Base-by-base conservation (phyloP, 1,140 invertebrate genomes). In the Drosophila gunungcola region DNA sequence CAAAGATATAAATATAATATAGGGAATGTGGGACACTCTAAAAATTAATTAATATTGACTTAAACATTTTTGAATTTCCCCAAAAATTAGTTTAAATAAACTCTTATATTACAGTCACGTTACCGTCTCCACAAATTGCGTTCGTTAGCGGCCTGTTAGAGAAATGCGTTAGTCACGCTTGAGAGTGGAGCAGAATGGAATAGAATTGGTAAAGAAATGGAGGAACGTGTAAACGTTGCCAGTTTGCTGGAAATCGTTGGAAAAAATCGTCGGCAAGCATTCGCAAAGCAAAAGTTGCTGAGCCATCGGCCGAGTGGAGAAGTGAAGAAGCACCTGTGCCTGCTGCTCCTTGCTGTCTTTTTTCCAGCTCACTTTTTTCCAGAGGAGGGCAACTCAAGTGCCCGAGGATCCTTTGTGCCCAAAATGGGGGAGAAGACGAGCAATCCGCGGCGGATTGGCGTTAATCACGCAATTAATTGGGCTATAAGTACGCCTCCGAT, bases 381-480 rank as follows among this genome's bases (percentile, higher is more conserved):
- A 45, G 55, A 36, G 58, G 65, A 36, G 48, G 68, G 16, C 16
- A 58, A 27, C 39, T 86, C 73, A 82, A 88, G 82, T 85, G 82
- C 49, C 52, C 60, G 12, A 41, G 52, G 34, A 57, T 65, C 57
- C 45, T 48, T 73, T 64, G 39, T 54, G 9, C 5, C 32, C 32
- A 1, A 5, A 21, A 4, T 10, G 21, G 7, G 16, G 43, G 43
- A 46, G 29, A 12, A 3, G 74, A 38, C 42, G 46, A 34, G 42
- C 46, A 52, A 38, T 54, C 52, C 5, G 10, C 4, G 27, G 32
- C 53, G 49, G 84, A 86, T 86, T 88, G 79, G 77, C 75, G 70
- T 86, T 88, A 86, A 86, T 86, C 83, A 79, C 61, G 64, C 75
- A 61, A 76, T 83, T 79, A 86, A 86, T 86, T 88, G 83, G 74